Percentiles rank a stretch among this genome's conserved stretches.
Evolutionary conservation across 2,113 vertebrate species (phyloP).

Genomic region (Phainopepla nitens): DNA sequence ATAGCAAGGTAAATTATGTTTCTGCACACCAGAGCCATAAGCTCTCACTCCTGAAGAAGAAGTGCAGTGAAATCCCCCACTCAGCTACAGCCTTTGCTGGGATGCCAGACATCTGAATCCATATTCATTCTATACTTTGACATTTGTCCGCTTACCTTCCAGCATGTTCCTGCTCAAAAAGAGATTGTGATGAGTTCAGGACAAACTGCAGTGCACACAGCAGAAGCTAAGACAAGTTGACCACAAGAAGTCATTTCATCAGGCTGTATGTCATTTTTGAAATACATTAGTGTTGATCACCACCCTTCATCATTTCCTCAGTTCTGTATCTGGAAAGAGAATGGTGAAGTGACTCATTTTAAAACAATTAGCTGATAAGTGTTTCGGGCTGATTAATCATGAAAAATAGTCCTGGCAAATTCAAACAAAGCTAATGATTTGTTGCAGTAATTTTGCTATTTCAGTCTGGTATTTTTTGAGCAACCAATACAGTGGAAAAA

Average conservation of each 20-base stretch:
- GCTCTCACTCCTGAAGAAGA: neutral
- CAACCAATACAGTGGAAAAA: neutral
- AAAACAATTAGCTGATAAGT: neutral
- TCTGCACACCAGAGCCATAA: neutral
- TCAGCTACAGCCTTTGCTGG: neutral
- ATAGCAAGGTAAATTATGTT: neutral
- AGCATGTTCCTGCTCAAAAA: neutral
- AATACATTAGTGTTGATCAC: neutral
- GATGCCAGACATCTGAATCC: neutral
- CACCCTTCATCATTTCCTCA: neutral
- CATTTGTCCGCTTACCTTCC: neutral
- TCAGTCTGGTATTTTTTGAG: neutral
- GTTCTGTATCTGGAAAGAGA: neutral
- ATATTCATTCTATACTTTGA: neutral
- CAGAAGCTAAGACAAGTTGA: neutral
- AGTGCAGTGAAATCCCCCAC: neutral
- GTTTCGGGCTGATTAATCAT: neutral
- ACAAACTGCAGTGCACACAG: fast-evolving
- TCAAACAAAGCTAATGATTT: neutral
- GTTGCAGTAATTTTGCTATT: neutral
- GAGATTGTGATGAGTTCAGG: neutral
- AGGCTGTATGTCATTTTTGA: neutral
- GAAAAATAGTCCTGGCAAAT: neutral
- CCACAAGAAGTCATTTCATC: neutral
- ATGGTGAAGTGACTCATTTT: neutral